Percentiles rank a stretch among this genome's conserved stretches.
Conservation (phyloP, 2,797 vertebrate genomes). For the Salarias fasciatus region DNA sequence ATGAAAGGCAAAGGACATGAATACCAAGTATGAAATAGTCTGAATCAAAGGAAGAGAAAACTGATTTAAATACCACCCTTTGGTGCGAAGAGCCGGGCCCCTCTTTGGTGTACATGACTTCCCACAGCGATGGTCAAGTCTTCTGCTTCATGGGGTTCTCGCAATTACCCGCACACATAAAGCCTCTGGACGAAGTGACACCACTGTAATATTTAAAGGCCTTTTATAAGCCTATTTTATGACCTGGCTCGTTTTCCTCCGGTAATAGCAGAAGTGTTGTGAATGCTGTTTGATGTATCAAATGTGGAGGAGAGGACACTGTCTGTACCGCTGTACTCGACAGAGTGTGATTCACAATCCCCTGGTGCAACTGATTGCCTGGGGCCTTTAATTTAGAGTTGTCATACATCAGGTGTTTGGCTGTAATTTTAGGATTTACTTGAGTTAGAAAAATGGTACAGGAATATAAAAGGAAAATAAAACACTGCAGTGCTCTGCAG, state of each 20-base stretch:
- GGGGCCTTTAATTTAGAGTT: slow-evolving; percentile 32
- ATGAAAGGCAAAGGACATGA: background rate
- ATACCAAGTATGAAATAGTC: background rate
- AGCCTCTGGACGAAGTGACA: slow-evolving; percentile 26
- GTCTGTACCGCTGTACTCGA: slow-evolving; percentile 38
- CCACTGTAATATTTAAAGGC: slow-evolving; percentile 21
- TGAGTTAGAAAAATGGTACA: slow-evolving; percentile 4
- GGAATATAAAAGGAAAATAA: background rate
- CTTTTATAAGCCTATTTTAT: slow-evolving; percentile 38
- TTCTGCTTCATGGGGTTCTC: slow-evolving; percentile 5
- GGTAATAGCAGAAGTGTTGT: slow-evolving; percentile 13
- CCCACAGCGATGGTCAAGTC: slow-evolving; percentile 30
- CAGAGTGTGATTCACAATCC: slow-evolving; percentile 4
- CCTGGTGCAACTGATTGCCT: slow-evolving; percentile 22
- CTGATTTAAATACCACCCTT: slow-evolving; percentile 16
- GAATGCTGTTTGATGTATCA: slow-evolving; percentile 37
- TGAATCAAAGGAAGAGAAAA: slow-evolving; percentile 9
- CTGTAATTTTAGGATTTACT: slow-evolving; percentile 15
- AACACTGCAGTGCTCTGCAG: background rate
- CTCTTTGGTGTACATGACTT: slow-evolving; percentile 2
- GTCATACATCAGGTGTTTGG: slow-evolving; percentile 22
- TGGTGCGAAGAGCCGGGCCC: slow-evolving; percentile 12
- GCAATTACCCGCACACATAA: slow-evolving; percentile 34
- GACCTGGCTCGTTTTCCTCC: slow-evolving; percentile 40
- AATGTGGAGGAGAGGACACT: slow-evolving; percentile 39